Conservation (phyloP, 2,797 vertebrate genomes). For the Muscicapa striata region DNA sequence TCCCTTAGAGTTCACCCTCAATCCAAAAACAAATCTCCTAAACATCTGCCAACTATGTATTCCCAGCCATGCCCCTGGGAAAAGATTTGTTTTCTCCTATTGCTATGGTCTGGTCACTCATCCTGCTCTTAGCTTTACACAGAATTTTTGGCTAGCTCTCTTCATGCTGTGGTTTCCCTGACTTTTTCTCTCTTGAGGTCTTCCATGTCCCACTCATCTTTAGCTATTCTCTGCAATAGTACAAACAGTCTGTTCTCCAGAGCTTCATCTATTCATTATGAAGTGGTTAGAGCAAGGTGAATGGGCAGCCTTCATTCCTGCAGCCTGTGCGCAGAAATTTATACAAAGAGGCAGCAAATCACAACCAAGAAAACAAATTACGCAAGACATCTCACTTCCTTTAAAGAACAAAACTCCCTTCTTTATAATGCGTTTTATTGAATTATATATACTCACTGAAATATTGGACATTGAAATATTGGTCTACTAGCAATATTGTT, state of each 20-base stretch:
- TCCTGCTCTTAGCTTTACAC: neutral
- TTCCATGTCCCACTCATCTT: neutral
- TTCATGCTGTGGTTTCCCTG: no score
- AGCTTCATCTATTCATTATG: neutral
- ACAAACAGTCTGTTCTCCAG: neutral
- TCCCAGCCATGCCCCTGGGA: neutral
- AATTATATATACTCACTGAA: neutral
- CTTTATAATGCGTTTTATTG: neutral
- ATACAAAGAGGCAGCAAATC: neutral
- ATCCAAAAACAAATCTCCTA: neutral
- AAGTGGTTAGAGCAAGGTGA: neutral
- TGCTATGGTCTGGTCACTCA: accelerated
- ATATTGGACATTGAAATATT: neutral
- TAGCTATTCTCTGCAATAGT: neutral
- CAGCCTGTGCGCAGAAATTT: accelerated
- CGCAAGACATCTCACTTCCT: neutral
- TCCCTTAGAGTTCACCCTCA: neutral
- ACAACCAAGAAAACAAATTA: neutral
- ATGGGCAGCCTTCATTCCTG: neutral
- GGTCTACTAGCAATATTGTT: neutral
- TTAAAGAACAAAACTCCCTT: neutral
- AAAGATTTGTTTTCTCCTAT: neutral
- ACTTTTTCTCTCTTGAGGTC: neutral
- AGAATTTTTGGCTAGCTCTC: neutral
- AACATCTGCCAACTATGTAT: neutral